phyloP scores from a whole-genome alignment of 1,140 invertebrate genomes.

The Physella acuta region DNA sequence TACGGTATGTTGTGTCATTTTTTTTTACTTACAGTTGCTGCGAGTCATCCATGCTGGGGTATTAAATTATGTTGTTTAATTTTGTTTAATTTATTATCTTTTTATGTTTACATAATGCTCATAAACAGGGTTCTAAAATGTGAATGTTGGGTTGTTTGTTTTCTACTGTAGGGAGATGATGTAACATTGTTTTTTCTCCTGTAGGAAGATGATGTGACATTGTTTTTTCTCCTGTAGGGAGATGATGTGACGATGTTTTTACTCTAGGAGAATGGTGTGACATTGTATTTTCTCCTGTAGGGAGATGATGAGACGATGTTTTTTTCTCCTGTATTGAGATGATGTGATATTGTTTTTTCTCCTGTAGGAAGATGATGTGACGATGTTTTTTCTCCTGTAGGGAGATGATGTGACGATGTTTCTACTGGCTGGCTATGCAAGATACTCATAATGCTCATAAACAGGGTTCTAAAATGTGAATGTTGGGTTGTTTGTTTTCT shows the following conservation, averaged over 20 bases:
- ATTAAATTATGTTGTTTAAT: neutral
- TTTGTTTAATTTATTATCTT: neutral
- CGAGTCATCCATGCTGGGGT: neutral
- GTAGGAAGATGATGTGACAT: too few relatives aligned
- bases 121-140: neutral
- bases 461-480: neutral
- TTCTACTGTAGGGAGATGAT: neutral
- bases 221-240: too few relatives aligned
- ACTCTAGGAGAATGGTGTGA: too few relatives aligned
- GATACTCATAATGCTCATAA: conserved; percentile 33
- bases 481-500: neutral
- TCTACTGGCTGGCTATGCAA: conserved; percentile 48
- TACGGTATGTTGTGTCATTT: neutral
- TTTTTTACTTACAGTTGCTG: neutral
- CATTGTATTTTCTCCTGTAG: too few relatives aligned
- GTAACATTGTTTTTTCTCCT: neutral
- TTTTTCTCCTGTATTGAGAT: too few relatives aligned
- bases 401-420: conserved; percentile 45
- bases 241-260: too few relatives aligned
- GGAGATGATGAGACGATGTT: too few relatives aligned
- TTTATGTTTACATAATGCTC: neutral
- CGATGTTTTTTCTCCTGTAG: conserved; percentile 30
- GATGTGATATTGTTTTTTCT: too few relatives aligned
- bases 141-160: neutral
- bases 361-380: neutral